Conservation (phyloP, 1,140 invertebrate genomes). For the Drosophila oshimai region DNA sequence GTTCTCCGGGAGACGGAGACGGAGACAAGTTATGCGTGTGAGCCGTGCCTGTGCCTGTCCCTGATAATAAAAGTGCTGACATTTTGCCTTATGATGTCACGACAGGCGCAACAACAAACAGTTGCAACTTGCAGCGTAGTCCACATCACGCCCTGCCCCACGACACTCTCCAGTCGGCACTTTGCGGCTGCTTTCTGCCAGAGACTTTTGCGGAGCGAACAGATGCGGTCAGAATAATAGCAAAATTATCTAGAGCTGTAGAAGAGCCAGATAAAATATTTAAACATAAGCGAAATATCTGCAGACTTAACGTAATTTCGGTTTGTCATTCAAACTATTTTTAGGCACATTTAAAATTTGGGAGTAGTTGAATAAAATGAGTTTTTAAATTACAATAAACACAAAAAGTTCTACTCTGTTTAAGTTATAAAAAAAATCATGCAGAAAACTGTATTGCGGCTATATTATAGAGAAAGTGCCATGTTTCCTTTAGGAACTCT, state of each 20-base stretch:
- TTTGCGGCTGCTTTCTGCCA: slow-evolving; percentile 2
- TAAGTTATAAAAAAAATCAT: too few relatives aligned
- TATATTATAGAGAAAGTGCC: too few relatives aligned
- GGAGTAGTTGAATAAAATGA: too few relatives aligned
- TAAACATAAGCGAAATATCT: not conserved
- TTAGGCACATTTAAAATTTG: too few relatives aligned
- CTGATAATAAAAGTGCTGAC: slow-evolving; percentile 76
- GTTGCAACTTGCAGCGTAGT: slow-evolving; percentile 5
- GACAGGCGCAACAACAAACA: slow-evolving; percentile 44
- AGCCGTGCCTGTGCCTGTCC: slow-evolving; percentile 10
- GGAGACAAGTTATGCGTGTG: slow-evolving; percentile 59
- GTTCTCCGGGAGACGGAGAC: slow-evolving; percentile 7
- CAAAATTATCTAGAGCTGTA: not conserved
- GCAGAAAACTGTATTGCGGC: too few relatives aligned
- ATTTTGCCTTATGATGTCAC: slow-evolving; percentile 74
- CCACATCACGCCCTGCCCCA: slow-evolving; percentile 9
- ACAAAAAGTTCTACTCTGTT: too few relatives aligned
- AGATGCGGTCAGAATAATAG: slow-evolving; percentile 30
- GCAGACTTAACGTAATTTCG: not conserved
- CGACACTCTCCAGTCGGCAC: slow-evolving; percentile 9
- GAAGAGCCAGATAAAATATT: not conserved
- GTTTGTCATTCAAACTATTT: too few relatives aligned
- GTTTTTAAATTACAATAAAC: too few relatives aligned
- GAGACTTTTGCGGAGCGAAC: slow-evolving; percentile 5
- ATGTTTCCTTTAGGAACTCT: too few relatives aligned